Conservation (phyloP, 2,113 vertebrate genomes). For the Nannospalax galili region DNA sequence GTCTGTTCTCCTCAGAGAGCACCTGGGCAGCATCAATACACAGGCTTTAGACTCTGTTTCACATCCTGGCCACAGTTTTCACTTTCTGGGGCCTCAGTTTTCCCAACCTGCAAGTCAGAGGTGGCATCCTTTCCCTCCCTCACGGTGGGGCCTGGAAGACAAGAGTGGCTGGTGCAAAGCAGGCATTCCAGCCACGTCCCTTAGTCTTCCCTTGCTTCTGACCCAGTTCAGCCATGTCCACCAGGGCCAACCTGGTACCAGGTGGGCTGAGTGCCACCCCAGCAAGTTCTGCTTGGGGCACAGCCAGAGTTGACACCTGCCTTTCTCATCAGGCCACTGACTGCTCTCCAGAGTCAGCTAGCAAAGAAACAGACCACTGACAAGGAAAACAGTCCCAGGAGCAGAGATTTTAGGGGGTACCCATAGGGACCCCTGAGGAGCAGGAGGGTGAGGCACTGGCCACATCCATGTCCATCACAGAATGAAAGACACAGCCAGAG, state of each 20-base stretch:
- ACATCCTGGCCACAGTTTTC: not conserved
- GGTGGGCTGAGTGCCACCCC: not conserved
- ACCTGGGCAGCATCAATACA: not conserved
- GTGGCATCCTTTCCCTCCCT: accelerated
- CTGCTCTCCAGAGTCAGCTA: not conserved
- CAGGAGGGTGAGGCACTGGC: not conserved
- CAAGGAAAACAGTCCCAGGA: not conserved
- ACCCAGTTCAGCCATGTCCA: not conserved
- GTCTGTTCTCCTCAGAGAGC: not conserved
- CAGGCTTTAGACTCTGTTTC: not conserved
- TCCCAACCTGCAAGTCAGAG: not conserved
- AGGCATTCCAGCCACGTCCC: accelerated
- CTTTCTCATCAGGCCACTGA: not conserved
- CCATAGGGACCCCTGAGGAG: too few relatives aligned
- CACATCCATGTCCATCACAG: not conserved
- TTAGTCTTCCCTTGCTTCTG: not conserved
- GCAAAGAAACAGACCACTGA: not conserved
- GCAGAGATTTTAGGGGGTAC: too few relatives aligned
- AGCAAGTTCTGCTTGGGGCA: too few relatives aligned
- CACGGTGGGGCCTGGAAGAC: accelerated
- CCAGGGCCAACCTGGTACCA: not conserved
- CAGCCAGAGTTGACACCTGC: not conserved
- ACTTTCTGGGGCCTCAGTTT: not conserved
- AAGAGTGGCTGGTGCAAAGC: accelerated
- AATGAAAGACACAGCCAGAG: not conserved